Evolutionary conservation across 2,888 invertebrate genomes (phyloP), one percentile per base, ranked within the genome.

Genomic region (Pollenia amentaria): DNA sequence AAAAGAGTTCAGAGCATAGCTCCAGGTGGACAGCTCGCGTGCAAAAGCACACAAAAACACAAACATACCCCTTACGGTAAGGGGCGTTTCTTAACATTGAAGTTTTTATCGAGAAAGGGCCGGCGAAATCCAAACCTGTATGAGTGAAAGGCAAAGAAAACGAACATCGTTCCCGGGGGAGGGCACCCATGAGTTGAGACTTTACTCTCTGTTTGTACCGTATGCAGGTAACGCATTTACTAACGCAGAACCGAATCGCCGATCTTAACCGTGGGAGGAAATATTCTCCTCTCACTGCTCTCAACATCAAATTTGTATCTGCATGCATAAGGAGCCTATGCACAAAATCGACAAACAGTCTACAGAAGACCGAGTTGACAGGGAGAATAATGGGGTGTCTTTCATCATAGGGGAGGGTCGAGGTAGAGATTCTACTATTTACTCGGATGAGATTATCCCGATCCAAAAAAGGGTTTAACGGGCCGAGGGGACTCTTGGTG

Each of bases 91-190:
- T 53, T 1, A 69, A 16, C 2, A 38, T 46, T 9, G 57, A 78
- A 0, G 85, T 57, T 62, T 88, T 88, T 1, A 87, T 72, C 1
- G 75, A 51, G 51, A 88, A 88, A 1, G 83, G 84, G 2, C 88
- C 87, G 0, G 75, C 87, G 46, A 88, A 87, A 11, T 87, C 84
- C 0, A 87, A 10, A 12, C 79, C 81, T 4, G 75, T 72, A 21
- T 53, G 4, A 0, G 82, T 21, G 60, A 85, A 87, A 21, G 73
- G 40, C 10, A 78, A 62, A 11, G 77, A 82, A 1, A 29, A 29
- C 6, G 29, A 29, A 6, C 29, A 6, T 6, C 29, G 29, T 29
- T 29, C 29, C 29, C 29, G 44, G 48, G 85, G 82, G 11, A 88
- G 72, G 0, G 76, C 77, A 6, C 79, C 83, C 84, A 86, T 87